These are phyloP conservation scores for Gymnothorax javanicus DNA, from an alignment of 2,797 vertebrate genomes.

Conservation along the genomic window DNA sequence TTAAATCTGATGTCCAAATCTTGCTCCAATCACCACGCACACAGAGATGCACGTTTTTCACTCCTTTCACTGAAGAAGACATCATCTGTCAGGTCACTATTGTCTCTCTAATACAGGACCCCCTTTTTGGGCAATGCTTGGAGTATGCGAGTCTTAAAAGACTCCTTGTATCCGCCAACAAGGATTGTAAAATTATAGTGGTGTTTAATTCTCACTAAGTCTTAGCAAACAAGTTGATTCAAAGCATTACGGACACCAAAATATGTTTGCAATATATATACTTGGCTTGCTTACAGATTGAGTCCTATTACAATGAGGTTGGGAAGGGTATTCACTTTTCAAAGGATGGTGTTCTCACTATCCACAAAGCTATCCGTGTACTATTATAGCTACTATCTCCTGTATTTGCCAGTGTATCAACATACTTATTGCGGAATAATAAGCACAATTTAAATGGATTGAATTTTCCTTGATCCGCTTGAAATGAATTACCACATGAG, in stretches of 20 bases:
- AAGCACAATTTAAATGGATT: background rate
- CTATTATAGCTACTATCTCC: background rate
- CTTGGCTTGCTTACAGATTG: background rate
- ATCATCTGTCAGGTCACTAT: constrained; percentile 77
- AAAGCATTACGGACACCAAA: background rate
- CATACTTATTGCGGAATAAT: background rate
- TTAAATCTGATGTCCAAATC: constrained; percentile 75
- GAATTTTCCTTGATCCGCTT: background rate
- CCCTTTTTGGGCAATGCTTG: background rate
- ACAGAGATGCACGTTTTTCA: constrained; percentile 60
- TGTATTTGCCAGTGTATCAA: background rate
- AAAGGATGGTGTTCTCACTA: background rate
- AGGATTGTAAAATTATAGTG: background rate
- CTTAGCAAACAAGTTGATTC: background rate
- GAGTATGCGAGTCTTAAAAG: background rate
- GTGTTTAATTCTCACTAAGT: background rate
- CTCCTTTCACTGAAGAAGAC: constrained; percentile 74
- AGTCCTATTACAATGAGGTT: background rate
- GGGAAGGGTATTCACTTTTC: background rate
- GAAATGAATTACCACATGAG: background rate
- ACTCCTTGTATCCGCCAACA: background rate
- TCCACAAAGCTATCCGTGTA: background rate
- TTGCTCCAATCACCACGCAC: constrained; percentile 62
- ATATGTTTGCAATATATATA: background rate
- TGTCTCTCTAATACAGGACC: constrained; percentile 9